phyloP scores from a whole-genome alignment of 2,888 invertebrate species.

The Limenitis camilla region DNA sequence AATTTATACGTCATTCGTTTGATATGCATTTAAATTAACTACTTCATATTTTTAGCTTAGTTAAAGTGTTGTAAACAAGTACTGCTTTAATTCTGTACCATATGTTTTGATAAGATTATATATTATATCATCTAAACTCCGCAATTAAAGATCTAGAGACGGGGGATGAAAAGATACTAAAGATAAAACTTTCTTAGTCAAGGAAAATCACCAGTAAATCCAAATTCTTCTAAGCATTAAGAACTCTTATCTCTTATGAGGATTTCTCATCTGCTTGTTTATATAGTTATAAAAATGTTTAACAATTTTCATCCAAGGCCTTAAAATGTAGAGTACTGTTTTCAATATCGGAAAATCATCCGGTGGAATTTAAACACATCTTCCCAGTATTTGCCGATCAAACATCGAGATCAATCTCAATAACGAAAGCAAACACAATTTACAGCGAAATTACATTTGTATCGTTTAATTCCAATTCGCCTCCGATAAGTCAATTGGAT shows the following conservation, averaged over 20 bases:
- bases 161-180: too few species aligned
- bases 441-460: slow-evolving; percentile 50
- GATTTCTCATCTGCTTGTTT: too few species aligned
- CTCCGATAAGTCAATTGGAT: slow-evolving; percentile 45
- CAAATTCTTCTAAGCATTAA: too few species aligned
- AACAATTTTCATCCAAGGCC: too few species aligned
- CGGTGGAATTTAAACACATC: slow-evolving; percentile 13
- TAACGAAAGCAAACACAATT: slow-evolving; percentile 51
- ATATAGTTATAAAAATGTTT: too few species aligned
- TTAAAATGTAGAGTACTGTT: not conserved
- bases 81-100: too few species aligned
- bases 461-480: slow-evolving; percentile 45
- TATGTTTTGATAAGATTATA: too few species aligned
- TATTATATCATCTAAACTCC: too few species aligned
- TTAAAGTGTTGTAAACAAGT: not conserved
- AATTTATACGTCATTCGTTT: slow-evolving; percentile 40
- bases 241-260: too few species aligned
- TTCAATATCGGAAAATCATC: not conserved
- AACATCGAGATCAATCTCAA: slow-evolving; percentile 36
- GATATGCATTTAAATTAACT: slow-evolving; percentile 19
- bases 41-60: not conserved
- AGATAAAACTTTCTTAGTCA: too few species aligned
- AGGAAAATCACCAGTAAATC: too few species aligned
- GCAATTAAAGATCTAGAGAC: too few species aligned
- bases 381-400: slow-evolving; percentile 24